phyloP scores from a whole-genome alignment of 2,113 vertebrate species.

The Phodopus roborovskii region DNA sequence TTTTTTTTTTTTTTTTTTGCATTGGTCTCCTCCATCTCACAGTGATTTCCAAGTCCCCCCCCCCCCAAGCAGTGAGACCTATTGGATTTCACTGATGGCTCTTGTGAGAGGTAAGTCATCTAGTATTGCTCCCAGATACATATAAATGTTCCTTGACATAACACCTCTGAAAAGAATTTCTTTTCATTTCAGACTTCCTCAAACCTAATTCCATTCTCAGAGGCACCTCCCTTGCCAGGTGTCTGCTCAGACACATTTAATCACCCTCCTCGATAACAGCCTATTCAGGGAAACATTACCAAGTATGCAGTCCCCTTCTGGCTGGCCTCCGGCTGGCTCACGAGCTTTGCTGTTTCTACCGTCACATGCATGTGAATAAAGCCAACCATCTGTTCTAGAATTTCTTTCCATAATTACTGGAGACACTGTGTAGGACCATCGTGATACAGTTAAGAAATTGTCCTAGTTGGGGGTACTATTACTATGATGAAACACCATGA shows the following conservation, averaged over 20 bases:
- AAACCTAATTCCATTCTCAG: neutral
- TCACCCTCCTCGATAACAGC: neutral
- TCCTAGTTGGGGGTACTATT: neutral
- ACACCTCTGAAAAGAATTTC: neutral
- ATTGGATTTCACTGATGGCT: neutral
- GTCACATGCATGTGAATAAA: neutral
- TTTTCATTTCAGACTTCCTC: neutral
- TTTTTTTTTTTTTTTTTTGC: slow-evolving; percentile 18
- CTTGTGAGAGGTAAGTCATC: neutral
- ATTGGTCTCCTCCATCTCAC: neutral
- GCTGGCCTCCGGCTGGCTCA: neutral
- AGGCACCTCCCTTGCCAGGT: neutral
- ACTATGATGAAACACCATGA: neutral
- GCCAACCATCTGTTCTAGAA: neutral
- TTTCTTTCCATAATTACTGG: neutral
- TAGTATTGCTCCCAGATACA: neutral
- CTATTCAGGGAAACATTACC: neutral
- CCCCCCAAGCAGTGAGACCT: neutral
- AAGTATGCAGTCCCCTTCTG: neutral
- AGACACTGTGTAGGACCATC: neutral
- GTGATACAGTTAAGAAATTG: neutral
- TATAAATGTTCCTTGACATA: neutral
- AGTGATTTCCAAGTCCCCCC: neutral
- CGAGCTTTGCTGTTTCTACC: neutral
- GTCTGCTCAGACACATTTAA: neutral